Evolutionary conservation across 2,888 invertebrate species (phyloP).

Genomic region (Cephalotes varians): DNA sequence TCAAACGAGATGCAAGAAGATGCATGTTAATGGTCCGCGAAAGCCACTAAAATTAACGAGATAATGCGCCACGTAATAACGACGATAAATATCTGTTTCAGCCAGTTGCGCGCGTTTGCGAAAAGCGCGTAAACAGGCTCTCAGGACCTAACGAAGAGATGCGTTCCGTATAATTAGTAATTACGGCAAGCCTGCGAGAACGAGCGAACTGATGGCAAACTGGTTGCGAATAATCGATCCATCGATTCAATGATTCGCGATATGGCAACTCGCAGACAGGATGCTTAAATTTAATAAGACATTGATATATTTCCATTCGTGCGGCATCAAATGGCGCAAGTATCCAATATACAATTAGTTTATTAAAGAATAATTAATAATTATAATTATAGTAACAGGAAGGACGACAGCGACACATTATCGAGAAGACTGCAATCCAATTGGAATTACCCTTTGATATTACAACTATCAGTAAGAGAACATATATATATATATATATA

Average conservation of each 20-base stretch:
- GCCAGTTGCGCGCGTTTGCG: slow-evolving; percentile 9
- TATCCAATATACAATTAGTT: not conserved
- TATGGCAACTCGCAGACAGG: not conserved
- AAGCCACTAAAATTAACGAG: slow-evolving; percentile 17
- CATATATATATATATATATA: too few relatives aligned
- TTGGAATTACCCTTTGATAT: not conserved
- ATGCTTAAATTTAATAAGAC: slow-evolving; percentile 33
- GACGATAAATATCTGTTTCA: slow-evolving; percentile 33
- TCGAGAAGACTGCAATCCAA: not conserved
- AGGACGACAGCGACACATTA: not conserved
- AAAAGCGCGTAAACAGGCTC: slow-evolving; percentile 28
- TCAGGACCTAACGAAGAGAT: slow-evolving; percentile 33
- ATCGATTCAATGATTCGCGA: not conserved
- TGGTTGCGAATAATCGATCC: slow-evolving; percentile 37
- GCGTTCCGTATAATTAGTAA: slow-evolving; percentile 56
- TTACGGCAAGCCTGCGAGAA: slow-evolving; percentile 45
- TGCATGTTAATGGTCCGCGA: slow-evolving; percentile 3
- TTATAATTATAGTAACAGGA: not conserved
- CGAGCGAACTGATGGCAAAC: slow-evolving; percentile 33
- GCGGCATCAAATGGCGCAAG: not conserved
- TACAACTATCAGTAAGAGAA: not conserved
- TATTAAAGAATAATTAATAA: not conserved
- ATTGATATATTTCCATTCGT: slow-evolving; percentile 20
- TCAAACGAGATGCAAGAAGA: not conserved
- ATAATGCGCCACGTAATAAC: slow-evolving; percentile 8